These are phyloP conservation scores for Salticus scenicus DNA, from an alignment of 2,888 invertebrate species.

Conservation along the genomic window DNA sequence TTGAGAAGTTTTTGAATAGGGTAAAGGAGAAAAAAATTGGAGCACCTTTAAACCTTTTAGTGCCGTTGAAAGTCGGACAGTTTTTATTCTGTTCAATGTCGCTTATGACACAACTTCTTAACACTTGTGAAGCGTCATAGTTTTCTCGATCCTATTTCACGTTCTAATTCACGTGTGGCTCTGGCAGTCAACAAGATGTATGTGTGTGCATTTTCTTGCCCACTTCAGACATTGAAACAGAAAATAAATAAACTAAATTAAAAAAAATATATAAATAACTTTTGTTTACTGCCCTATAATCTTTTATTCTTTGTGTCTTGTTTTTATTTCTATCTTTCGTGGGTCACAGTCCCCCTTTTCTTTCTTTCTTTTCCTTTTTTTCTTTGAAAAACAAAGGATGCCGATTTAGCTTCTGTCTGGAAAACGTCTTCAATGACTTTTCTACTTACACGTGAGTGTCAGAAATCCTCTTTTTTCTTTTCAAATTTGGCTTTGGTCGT, in stretches of 20 bases:
- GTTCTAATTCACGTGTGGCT: too few species aligned
- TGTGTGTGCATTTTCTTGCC: too few species aligned
- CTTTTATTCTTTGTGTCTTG: not conserved
- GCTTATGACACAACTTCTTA: too few species aligned
- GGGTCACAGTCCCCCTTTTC: not conserved
- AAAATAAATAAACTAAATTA: not conserved
- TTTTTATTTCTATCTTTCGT: not conserved
- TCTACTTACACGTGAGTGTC: not conserved
- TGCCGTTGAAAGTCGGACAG: too few species aligned
- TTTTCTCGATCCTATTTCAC: too few species aligned
- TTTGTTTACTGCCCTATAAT: not conserved
- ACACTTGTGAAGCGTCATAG: too few species aligned
- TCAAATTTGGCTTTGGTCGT: too few species aligned
- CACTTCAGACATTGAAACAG: not conserved
- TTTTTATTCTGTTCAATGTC: too few species aligned
- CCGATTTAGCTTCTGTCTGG: slow-evolving; percentile 1
- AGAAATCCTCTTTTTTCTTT: not conserved
- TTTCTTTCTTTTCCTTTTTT: not conserved
- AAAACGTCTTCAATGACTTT: slow-evolving; percentile 2
- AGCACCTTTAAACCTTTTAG: too few species aligned
- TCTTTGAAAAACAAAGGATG: not conserved
- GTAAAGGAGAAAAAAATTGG: too few species aligned
- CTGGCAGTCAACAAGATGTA: too few species aligned
- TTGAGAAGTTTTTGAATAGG: too few species aligned
- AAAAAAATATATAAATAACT: not conserved